These are phyloP conservation scores for Mus minutoides DNA, from an alignment of 2,797 vertebrate species.

Conservation along the genomic window DNA sequence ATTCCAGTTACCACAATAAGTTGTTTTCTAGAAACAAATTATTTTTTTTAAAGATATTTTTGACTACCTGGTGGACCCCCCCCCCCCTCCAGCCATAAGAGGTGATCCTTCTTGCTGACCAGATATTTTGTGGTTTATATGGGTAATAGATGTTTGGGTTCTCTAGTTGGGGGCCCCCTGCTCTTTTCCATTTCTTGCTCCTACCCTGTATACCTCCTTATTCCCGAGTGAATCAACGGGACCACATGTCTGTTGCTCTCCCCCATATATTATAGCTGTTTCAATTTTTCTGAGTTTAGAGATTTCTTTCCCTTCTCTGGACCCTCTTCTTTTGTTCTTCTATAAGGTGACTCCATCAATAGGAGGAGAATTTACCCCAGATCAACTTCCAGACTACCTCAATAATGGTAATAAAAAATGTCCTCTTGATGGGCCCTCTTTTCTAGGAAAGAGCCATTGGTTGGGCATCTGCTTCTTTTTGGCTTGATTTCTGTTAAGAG, in stretches of 20 bases:
- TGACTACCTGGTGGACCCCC: too few species aligned
- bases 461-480: background rate
- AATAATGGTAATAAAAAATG: background rate
- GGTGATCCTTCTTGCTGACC: too few species aligned
- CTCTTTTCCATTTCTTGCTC: background rate
- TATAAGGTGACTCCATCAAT: background rate
- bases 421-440: background rate
- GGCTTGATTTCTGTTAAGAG: background rate
- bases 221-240: background rate
- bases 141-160: background rate
- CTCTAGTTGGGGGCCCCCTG: background rate
- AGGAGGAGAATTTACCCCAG: background rate
- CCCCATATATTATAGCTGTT: too few species aligned
- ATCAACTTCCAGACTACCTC: background rate
- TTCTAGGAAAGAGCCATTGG: background rate
- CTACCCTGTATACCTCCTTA: background rate
- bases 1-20: background rate
- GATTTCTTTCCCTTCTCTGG: background rate
- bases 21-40: background rate
- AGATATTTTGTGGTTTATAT: background rate
- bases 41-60: background rate
- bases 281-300: background rate
- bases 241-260: too few species aligned
- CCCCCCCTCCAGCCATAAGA: background rate
- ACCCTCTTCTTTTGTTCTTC: background rate